A percentile compares a stretch with the other conserved stretches of the same genome.
These are phyloP conservation scores for Globodera rostochiensis DNA, from an alignment of 1,140 invertebrate species.

Conservation along the genomic window DNA sequence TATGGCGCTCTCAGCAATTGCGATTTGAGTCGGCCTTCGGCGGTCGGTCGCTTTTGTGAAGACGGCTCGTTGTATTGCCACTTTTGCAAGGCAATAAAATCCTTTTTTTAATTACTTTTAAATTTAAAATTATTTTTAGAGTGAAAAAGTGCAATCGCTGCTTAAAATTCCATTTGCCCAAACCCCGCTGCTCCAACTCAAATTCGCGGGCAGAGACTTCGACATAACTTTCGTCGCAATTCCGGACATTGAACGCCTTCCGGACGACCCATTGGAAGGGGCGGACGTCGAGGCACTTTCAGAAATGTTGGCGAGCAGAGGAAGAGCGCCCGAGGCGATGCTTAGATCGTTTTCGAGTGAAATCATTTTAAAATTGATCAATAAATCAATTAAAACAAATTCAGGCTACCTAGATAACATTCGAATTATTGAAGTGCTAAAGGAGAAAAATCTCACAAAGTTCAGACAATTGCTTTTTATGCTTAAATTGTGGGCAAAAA, in stretches of 20 bases:
- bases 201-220: not conserved
- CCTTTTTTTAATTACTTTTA: not conserved
- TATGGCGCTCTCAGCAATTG: not conserved
- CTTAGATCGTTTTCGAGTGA: not conserved
- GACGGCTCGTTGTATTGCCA: not conserved
- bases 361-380: not conserved
- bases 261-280: not conserved
- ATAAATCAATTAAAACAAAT: not conserved
- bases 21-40: not conserved
- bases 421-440: not conserved
- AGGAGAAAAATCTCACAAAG: not conserved
- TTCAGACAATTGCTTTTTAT: not conserved
- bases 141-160: not conserved
- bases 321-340: not conserved
- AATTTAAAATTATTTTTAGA: not conserved
- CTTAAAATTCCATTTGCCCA: not conserved
- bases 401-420: not conserved
- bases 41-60: not conserved
- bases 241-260: not conserved
- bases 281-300: not conserved
- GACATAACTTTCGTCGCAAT: not conserved
- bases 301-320: not conserved
- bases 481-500: not conserved
- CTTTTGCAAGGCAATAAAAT: not conserved
- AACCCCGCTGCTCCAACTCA: not conserved